Conservation (phyloP, 2,888 invertebrate species). For the Alcis repandata region DNA sequence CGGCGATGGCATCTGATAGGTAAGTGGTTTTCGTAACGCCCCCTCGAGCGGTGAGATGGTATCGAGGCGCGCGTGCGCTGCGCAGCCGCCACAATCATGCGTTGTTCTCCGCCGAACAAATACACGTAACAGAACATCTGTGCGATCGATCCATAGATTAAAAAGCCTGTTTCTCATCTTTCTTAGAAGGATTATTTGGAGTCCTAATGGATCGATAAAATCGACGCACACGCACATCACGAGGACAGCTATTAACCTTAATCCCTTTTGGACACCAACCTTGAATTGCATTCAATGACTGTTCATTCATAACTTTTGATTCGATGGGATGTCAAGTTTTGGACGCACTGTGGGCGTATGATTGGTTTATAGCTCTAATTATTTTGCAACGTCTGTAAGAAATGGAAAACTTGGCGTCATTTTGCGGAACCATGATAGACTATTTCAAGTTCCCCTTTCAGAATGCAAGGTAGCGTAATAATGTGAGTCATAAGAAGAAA, state of each 20-base stretch:
- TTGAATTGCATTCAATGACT: constrained; percentile 58
- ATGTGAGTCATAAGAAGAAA: constrained; percentile 51
- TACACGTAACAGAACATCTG: constrained; percentile 70
- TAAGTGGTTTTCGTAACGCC: constrained; percentile 85
- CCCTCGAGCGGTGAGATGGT: constrained; percentile 73
- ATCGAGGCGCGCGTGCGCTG: constrained; percentile 74
- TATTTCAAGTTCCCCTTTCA: constrained; percentile 28
- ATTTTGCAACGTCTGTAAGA: constrained; percentile 23
- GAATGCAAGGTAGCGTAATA: constrained; percentile 27
- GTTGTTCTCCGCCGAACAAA: constrained; percentile 63
- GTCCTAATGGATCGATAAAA: constrained; percentile 69
- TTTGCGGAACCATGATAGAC: constrained; percentile 26
- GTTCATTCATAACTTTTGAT: constrained; percentile 54
- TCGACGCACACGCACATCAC: constrained; percentile 54
- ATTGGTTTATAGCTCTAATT: constrained; percentile 36
- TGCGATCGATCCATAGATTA: constrained; percentile 63
- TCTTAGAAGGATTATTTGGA: constrained; percentile 58
- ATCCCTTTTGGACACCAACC: constrained; percentile 76
- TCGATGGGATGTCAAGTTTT: constrained; percentile 62
- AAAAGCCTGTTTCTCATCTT: constrained; percentile 65
- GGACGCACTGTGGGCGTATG: constrained; percentile 29
- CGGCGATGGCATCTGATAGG: constrained; percentile 79
- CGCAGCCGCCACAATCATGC: constrained; percentile 57
- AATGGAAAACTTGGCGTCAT: constrained; percentile 14
- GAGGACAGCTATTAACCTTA: constrained; percentile 74